Evolutionary conservation across 2,888 invertebrate species (phyloP).

Genomic region (Drosophila antonietae): DNA sequence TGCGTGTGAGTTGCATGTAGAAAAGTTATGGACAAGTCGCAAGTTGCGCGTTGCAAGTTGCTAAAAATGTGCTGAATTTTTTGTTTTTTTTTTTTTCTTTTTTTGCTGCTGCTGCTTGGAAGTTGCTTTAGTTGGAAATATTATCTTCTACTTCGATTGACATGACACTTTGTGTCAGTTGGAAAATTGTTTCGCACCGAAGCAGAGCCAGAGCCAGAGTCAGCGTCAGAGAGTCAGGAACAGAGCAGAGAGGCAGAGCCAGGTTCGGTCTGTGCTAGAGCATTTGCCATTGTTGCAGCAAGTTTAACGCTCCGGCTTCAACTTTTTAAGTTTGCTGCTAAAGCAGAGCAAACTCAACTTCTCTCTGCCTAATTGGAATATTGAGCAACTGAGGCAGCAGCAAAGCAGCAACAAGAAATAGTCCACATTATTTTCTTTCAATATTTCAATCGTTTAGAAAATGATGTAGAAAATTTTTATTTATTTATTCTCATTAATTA

Average conservation of each 20-base stretch:
- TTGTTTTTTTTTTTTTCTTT: too few relatives aligned
- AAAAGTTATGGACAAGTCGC: constrained; percentile 54
- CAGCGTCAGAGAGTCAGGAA: neutral
- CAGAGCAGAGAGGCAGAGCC: neutral
- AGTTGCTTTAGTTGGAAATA: constrained; percentile 61
- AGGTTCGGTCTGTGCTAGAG: constrained; percentile 34
- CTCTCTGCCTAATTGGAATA: constrained; percentile 69
- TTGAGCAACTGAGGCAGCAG: constrained; percentile 21
- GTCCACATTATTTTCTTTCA: neutral
- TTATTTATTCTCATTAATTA: too few relatives aligned
- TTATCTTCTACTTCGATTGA: constrained; percentile 75
- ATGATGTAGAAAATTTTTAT: constrained; percentile 4
- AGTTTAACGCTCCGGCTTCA: constrained; percentile 34
- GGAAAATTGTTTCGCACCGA: constrained; percentile 64
- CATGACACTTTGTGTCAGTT: constrained; percentile 77
- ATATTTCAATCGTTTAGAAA: neutral
- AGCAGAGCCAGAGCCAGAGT: too few relatives aligned
- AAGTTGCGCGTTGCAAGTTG: constrained; percentile 40
- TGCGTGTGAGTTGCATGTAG: constrained; percentile 23
- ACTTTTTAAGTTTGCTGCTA: constrained; percentile 26
- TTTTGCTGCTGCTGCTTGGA: constrained; percentile 8
- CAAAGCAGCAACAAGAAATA: neutral
- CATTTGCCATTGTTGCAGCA: constrained; percentile 50
- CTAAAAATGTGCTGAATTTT: constrained; percentile 43
- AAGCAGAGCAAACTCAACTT: constrained; percentile 36